Evolutionary conservation across 2,797 vertebrate genomes (phyloP).

Genomic region (Rhodeus uyekii): DNA sequence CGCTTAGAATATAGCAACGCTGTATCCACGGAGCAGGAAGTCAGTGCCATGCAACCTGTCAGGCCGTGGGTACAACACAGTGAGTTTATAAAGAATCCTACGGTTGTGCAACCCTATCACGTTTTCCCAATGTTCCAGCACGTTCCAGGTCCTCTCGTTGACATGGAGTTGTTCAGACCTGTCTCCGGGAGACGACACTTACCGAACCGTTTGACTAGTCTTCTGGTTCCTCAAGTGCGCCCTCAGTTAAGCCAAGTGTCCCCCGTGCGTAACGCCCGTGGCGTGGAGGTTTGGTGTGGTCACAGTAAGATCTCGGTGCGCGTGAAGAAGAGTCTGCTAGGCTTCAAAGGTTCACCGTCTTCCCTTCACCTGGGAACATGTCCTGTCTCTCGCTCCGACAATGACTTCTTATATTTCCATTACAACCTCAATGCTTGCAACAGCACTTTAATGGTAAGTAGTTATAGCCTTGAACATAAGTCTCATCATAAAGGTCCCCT

Average conservation of each 20-base stretch:
- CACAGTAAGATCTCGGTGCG: constrained; percentile 57
- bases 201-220: constrained; percentile 46
- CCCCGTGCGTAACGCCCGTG: not conserved
- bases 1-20: constrained; percentile 1
- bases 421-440: constrained; percentile 60
- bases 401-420: constrained; percentile 63
- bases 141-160: constrained; percentile 48
- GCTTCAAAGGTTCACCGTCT: constrained; percentile 43
- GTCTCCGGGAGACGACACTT: constrained; percentile 18
- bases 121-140: constrained; percentile 67
- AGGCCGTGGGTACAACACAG: constrained; percentile 32
- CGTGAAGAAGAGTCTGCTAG: constrained; percentile 58
- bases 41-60: not conserved
- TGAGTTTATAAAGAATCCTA: not conserved
- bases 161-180: constrained; percentile 59
- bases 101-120: constrained; percentile 30
- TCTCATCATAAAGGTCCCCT: no score
- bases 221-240: constrained; percentile 56
- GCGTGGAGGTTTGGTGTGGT: constrained; percentile 67
- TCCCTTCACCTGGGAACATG: constrained; percentile 66
- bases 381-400: constrained; percentile 29
- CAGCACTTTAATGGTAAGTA: constrained; percentile 53
- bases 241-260: not conserved
- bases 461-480: not conserved
- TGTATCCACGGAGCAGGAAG: constrained; percentile 40